phyloP scores from a whole-genome alignment of 2,113 vertebrate genomes.

The Tenrec ecaudatus region DNA sequence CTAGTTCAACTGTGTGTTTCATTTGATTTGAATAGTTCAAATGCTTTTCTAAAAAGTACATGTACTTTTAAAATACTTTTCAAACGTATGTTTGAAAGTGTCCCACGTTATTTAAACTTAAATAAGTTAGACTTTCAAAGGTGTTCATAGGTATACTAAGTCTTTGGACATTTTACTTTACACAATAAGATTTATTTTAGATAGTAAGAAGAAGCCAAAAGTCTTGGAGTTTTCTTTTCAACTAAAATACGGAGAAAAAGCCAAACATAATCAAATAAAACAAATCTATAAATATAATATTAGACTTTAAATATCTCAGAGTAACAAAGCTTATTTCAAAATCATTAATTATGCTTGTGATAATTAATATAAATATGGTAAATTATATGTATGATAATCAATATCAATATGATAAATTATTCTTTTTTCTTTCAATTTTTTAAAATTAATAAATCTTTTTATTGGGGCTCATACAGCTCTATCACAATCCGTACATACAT shows the following conservation, averaged over 20 bases:
- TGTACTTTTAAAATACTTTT: not conserved
- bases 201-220: not conserved
- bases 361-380: no score
- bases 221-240: not conserved
- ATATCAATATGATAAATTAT: not conserved
- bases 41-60: not conserved
- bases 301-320: not conserved
- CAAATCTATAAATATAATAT: not conserved
- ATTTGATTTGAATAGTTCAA: not conserved
- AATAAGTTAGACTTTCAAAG: constrained; percentile 20
- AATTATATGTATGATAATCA: no score
- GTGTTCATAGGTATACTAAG: not conserved
- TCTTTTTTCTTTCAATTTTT: no score
- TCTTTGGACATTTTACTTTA: not conserved
- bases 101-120: not conserved
- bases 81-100: not conserved
- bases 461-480: no score
- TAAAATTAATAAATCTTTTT: no score
- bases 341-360: no score
- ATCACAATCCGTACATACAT: no score
- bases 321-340: not conserved
- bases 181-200: not conserved
- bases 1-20: not conserved
- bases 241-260: not conserved
- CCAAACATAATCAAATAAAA: not conserved